phyloP scores from a whole-genome alignment of 2,888 invertebrate genomes.

The Drosophila hamatofila region DNA sequence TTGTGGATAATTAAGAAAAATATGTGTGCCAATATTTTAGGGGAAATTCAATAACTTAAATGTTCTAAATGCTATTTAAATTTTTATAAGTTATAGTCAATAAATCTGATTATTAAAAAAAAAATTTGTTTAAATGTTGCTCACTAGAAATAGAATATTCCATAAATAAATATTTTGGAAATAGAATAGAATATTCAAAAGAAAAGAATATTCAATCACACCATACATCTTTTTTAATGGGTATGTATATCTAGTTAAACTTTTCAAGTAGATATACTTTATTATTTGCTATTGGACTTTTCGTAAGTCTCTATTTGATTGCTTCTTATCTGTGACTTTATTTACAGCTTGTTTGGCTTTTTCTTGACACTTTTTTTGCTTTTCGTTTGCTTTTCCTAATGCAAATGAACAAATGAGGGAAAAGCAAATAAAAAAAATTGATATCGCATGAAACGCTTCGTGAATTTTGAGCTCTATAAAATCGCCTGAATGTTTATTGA shows the following conservation, averaged over 20 bases:
- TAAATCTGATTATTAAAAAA: no score
- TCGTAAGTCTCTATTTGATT: slow-evolving; percentile 6
- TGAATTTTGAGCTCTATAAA: slow-evolving; percentile 19
- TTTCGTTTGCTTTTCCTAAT: slow-evolving; percentile 1
- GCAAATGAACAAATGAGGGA: not conserved
- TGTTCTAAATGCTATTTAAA: not conserved
- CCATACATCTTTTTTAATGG: not conserved
- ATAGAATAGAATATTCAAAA: no score
- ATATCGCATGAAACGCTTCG: slow-evolving; percentile 18
- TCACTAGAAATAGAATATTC: no score
- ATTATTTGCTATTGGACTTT: not conserved
- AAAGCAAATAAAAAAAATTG: slow-evolving; percentile 23
- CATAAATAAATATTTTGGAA: no score
- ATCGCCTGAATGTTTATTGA: slow-evolving; percentile 20
- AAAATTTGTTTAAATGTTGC: no score
- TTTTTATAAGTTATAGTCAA: no score
- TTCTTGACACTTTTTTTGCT: not conserved
- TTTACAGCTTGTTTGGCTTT: slow-evolving; percentile 17
- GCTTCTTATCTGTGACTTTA: slow-evolving; percentile 13
- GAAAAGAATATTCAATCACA: not conserved
- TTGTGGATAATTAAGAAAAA: no score
- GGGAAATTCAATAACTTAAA: not conserved
- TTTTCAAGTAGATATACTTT: not conserved
- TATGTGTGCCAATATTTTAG: not conserved
- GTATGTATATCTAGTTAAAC: not conserved